phyloP scores from a whole-genome alignment of 1,140 invertebrate genomes.

The Laupala kohalensis region DNA sequence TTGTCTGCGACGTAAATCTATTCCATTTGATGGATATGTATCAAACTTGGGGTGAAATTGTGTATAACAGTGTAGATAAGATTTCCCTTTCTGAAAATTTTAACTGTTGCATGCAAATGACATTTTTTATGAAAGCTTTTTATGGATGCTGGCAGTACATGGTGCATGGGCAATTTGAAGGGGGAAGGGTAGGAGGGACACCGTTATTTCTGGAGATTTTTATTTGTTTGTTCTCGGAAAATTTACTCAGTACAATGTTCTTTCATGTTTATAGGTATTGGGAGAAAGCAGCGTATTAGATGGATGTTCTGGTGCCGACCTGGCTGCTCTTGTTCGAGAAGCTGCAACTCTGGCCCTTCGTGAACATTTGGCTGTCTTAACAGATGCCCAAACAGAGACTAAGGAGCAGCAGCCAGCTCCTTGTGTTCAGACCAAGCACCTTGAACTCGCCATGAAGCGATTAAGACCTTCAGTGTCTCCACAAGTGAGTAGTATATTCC shows the following conservation, averaged over 20 bases:
- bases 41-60: too few relatives aligned
- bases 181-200: too few relatives aligned
- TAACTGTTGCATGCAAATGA: too few relatives aligned
- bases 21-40: too few relatives aligned
- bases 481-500: slow-evolving; percentile 44
- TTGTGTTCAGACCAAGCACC: slow-evolving; percentile 34
- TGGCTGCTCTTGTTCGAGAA: slow-evolving; percentile 73
- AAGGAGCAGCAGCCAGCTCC: background rate
- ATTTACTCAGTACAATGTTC: too few relatives aligned
- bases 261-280: background rate
- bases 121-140: too few relatives aligned
- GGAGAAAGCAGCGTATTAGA: slow-evolving; percentile 44
- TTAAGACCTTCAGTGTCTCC: slow-evolving; percentile 66
- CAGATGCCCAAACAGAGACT: slow-evolving; percentile 19
- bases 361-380: slow-evolving; percentile 24
- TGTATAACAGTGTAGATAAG: too few relatives aligned
- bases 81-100: too few relatives aligned
- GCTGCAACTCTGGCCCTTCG: slow-evolving; percentile 61
- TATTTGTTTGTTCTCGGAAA: background rate
- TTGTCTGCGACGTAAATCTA: too few relatives aligned
- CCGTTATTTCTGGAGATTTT: too few relatives aligned
- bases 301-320: slow-evolving; percentile 83
- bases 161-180: too few relatives aligned
- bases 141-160: too few relatives aligned
- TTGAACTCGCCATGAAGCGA: slow-evolving; percentile 50